Evolutionary conservation across 2,797 vertebrate species (phyloP).

Genomic region (Cercopithecus mitis): DNA sequence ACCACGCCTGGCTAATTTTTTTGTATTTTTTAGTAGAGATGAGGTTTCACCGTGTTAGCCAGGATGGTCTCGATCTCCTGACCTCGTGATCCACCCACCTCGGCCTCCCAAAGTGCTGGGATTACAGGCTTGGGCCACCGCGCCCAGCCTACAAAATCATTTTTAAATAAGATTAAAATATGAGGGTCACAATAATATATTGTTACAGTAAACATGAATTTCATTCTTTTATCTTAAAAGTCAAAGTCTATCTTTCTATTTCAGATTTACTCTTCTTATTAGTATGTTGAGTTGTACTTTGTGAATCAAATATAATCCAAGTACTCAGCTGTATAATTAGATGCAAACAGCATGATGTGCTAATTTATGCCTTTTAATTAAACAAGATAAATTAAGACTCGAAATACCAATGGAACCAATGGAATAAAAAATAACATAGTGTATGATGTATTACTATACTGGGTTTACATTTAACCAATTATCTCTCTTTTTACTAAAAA

Average conservation of each 20-base stretch:
- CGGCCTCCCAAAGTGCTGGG: no score
- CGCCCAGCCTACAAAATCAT: not conserved
- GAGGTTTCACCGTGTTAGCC: no score
- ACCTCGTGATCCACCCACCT: no score
- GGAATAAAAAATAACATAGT: not conserved
- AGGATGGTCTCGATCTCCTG: no score
- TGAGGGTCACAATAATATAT: not conserved
- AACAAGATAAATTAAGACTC: slow-evolving; percentile 46
- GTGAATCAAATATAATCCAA: slow-evolving; percentile 48
- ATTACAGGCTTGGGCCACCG: no score
- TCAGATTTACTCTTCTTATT: not conserved
- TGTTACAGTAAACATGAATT: not conserved
- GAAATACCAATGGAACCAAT: not conserved
- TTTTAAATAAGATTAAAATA: not conserved
- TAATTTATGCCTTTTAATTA: slow-evolving; percentile 55
- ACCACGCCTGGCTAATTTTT: no score
- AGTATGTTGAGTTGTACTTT: not conserved
- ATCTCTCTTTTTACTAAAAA: not conserved
- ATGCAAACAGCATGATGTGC: slow-evolving; percentile 34
- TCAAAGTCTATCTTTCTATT: not conserved
- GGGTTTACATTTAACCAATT: not conserved
- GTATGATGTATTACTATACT: not conserved
- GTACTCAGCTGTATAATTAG: not conserved
- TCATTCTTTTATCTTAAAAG: not conserved
- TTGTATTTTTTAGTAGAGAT: no score